Base-by-base conservation (phyloP, 1,140 invertebrate species). In the Bombus pyrosoma region DNA sequence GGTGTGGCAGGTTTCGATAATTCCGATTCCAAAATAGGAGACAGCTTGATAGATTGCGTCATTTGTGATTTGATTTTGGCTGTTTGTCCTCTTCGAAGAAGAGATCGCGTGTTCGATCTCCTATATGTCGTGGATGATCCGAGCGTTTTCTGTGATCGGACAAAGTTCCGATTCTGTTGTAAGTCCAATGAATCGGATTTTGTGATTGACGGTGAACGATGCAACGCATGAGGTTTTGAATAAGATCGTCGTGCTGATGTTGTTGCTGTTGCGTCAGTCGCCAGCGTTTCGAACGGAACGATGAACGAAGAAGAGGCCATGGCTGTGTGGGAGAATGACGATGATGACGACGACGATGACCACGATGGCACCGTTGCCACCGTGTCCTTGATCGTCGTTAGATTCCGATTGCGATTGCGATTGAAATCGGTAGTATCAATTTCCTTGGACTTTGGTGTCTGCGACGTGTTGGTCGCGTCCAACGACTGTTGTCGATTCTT, bases 21-120 rank as follows among this genome's bases (percentile, higher is more conserved):
- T n/a, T 97, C 97, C 28, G 96, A 97, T 89, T 97, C 97, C 64
- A 96, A 96, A 53, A 97, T 97, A 18, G 97, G 97, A 53, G 97
- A 97, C 68, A 97, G 92, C 57, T 97, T 93, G 93, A 96, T 83
- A 89, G 96, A 90, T 89, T 96, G 92, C 79, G 93, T 91, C 83
- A 96, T 91, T 92, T 96, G 94, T 12, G 93, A 92, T 15, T 93
- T 92, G 39, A 94, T 87, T 73, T 94, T 95, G 4, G 28, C 79
- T 94, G 93, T 57, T 93, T 91, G 93, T n/a, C 94, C 86, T 43
- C 94, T 95, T 62, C 92, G 92, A 13, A 94, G 86, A 10, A 90
- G 90, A 0, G 90, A 73, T n/a, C 93, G 79, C 13, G 93, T 4
- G 5, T 28, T 25, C 1, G 22, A 9, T n/a, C 15, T 75, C 0